Conservation (phyloP, 1,140 invertebrate species). For the Chymomyza costata region DNA sequence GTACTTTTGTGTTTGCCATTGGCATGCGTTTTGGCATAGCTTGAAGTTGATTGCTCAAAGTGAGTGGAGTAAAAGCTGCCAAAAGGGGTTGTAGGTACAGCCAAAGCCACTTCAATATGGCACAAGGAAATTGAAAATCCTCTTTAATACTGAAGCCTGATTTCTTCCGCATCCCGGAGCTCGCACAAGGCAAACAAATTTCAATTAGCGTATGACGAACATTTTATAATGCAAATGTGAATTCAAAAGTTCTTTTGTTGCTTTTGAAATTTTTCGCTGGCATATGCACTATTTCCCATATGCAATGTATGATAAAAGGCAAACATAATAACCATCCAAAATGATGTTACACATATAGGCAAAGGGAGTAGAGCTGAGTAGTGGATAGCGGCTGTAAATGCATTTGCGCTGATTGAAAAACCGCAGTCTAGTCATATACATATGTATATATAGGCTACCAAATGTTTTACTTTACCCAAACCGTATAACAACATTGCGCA, state of each 20-base stretch:
- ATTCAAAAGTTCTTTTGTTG: too few species aligned
- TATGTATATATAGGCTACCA: too few species aligned
- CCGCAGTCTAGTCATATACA: too few species aligned
- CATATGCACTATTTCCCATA: constrained; percentile 40
- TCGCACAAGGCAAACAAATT: constrained; percentile 29
- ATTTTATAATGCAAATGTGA: too few species aligned
- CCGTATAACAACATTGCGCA: too few species aligned
- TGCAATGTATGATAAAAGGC: too few species aligned
- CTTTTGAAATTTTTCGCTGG: constrained; percentile 34
- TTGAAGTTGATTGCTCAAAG: constrained; percentile 47
- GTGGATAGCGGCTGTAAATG: not conserved
- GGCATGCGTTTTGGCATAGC: constrained; percentile 47
- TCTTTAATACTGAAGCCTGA: too few species aligned
- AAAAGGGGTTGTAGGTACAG: not conserved
- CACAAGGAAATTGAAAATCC: constrained; percentile 3
- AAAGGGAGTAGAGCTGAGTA: too few species aligned
- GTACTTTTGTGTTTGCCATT: too few species aligned
- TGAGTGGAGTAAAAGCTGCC: constrained; percentile 8
- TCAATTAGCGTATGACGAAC: constrained; percentile 39
- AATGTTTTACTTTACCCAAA: too few species aligned
- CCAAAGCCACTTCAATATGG: not conserved
- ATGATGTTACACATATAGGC: too few species aligned
- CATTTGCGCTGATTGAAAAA: constrained; percentile 20
- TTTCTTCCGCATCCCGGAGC: too few species aligned
- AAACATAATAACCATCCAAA: constrained; percentile 10